These are phyloP conservation scores for Parthenolecanium corni DNA, from an alignment of 2,888 invertebrate genomes.

Conservation along the genomic window DNA sequence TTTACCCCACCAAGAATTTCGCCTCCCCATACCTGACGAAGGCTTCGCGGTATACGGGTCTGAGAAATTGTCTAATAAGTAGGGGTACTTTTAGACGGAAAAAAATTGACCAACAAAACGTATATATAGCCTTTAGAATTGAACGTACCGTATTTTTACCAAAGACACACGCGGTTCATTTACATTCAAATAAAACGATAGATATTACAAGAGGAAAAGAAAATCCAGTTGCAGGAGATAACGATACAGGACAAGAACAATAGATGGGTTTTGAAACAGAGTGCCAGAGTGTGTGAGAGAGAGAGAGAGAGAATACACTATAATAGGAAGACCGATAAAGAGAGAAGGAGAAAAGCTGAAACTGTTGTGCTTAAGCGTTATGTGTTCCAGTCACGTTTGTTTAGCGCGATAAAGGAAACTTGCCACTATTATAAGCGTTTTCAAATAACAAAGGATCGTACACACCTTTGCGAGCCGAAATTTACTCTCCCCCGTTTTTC, in stretches of 20 bases:
- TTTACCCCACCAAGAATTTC: no score
- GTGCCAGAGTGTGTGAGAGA: background rate
- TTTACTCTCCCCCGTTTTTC: background rate
- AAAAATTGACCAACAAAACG: no score
- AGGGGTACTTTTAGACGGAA: no score
- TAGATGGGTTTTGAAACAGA: background rate
- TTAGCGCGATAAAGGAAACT: slow-evolving; percentile 17
- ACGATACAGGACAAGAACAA: background rate
- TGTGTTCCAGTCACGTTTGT: slow-evolving; percentile 16
- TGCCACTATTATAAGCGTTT: slow-evolving; percentile 18
- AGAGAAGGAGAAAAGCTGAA: background rate
- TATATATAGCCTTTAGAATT: no score
- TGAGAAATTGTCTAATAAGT: no score
- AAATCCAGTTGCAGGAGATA: background rate
- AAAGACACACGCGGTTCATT: no score
- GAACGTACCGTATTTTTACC: no score
- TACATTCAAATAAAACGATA: background rate
- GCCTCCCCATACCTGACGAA: no score
- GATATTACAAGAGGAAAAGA: background rate
- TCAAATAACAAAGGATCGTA: slow-evolving; percentile 19
- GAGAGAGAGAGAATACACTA: background rate
- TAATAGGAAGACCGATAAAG: background rate
- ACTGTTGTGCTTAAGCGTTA: slow-evolving; percentile 7
- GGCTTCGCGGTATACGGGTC: no score
- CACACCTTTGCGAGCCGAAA: background rate